phyloP scores from a whole-genome alignment of 2,113 vertebrate genomes.

The Arizona elegans region DNA sequence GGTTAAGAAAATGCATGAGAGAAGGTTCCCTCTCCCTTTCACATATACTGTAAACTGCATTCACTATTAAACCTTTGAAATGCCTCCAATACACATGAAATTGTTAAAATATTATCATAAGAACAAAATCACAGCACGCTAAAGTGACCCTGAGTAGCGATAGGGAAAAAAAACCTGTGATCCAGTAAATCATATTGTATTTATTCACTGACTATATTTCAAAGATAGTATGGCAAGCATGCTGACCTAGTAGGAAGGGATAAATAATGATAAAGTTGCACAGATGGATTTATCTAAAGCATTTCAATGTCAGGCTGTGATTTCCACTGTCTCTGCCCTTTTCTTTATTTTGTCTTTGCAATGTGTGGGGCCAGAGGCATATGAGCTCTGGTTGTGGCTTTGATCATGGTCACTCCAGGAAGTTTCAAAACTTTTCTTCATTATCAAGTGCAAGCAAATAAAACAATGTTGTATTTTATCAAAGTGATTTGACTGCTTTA shows the following conservation, averaged over 20 bases:
- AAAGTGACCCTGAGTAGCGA: neutral
- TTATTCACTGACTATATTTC: neutral
- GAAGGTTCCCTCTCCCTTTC: neutral
- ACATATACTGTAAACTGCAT: neutral
- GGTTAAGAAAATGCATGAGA: neutral
- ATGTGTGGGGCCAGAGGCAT: neutral
- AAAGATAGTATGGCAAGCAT: neutral
- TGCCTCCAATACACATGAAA: neutral
- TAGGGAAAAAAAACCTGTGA: neutral
- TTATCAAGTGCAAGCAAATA: neutral
- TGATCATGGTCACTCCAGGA: neutral
- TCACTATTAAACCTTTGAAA: neutral
- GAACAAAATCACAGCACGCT: neutral
- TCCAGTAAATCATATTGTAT: neutral
- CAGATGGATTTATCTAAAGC: neutral
- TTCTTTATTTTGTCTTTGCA: neutral
- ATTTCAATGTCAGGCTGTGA: neutral
- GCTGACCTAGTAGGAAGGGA: neutral
- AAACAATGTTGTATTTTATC: neutral
- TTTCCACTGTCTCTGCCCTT: neutral
- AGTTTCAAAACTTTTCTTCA: neutral
- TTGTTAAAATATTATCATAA: neutral
- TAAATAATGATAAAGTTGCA: neutral
- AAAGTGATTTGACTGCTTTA: neutral
- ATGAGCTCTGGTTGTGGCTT: neutral